Percentiles rank a stretch among this genome's conserved stretches.
phyloP scores from a whole-genome alignment of 2,113 vertebrate genomes.

The Pelodiscus sinensis region DNA sequence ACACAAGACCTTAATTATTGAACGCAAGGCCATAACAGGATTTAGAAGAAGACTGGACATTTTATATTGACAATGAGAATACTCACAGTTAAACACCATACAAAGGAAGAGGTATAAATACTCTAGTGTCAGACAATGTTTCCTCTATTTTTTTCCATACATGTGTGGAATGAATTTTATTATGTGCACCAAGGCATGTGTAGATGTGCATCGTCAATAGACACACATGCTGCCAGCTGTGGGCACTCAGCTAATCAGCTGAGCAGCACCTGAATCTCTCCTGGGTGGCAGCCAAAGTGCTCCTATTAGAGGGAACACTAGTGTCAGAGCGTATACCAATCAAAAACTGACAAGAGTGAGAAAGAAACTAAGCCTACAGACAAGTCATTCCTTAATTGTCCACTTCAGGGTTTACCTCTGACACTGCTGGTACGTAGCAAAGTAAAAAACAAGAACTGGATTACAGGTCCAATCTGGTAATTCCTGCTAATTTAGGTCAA shows the following conservation, averaged over 20 bases:
- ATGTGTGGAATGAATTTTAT: too few relatives aligned
- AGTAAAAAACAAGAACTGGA: fast-evolving
- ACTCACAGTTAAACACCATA: not conserved
- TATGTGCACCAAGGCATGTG: too few relatives aligned
- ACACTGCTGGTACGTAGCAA: fast-evolving
- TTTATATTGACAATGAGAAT: not conserved
- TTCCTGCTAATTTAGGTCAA: not conserved
- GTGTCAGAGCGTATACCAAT: fast-evolving
- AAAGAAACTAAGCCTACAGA: not conserved
- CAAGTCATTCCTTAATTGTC: fast-evolving
- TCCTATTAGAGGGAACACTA: too few relatives aligned
- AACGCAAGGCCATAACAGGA: not conserved
- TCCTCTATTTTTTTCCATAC: too few relatives aligned
- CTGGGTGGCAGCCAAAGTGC: too few relatives aligned
- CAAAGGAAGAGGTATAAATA: not conserved
- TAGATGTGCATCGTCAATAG: too few relatives aligned
- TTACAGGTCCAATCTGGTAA: not conserved
- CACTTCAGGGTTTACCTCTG: not conserved
- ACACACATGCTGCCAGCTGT: too few relatives aligned
- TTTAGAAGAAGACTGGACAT: not conserved
- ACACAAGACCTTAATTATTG: not conserved
- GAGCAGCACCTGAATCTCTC: too few relatives aligned
- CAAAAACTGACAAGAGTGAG: not conserved
- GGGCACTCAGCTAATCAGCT: too few relatives aligned
- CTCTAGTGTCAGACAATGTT: not conserved